Base-by-base conservation (phyloP, 2,797 vertebrate species). In the Danio jaintianensis region DNA sequence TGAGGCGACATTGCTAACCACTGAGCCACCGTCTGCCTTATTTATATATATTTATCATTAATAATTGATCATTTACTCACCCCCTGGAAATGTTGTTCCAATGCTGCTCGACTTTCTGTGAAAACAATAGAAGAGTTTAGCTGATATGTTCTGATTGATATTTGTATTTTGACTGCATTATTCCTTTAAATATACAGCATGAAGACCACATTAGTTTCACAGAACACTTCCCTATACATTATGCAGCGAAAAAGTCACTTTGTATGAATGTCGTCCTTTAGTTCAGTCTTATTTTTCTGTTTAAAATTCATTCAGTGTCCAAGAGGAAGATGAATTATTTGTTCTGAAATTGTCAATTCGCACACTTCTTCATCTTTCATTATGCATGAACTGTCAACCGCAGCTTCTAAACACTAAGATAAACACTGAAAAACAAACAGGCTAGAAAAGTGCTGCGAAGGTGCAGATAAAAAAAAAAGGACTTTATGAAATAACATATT, bases 321-420 rank as follows among this genome's bases (percentile, higher is more conserved):
- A 48, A 16, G 47, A 38, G 66, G 47, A 68, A 52, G 22, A 68
- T 50, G 36, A 10, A 68, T n/a, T 3, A 50, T 68, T 68, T 38
- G 9, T n/a, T 52, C 47, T 38, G 66, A 38, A 29, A 50, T 52
- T n/a, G 47, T 52, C 47, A 52, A 16, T 50, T 11, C 29, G 29
- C 38, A 63, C 64, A 67, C 45, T 53, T 13, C 42, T 63, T 8
- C 43, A 48, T 29, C 50, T 68, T 50, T 50, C 45, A 68, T 50
- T 68, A 50, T 36, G 47, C 15, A 45, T n/a, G 22, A 52, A 52
- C 8, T 50, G 66, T 68, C 47, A 68, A 68, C 18, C 66, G 42
- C 42, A 47, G 63, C 18, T 22, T 47, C 12, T n/a, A 36, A 50
- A 50, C 48, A 50, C 15, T 22, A 11, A 69, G 66, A 48, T 16